Evolutionary conservation across 1,140 invertebrate genomes (phyloP).

Genomic region (Megathymus violae): DNA sequence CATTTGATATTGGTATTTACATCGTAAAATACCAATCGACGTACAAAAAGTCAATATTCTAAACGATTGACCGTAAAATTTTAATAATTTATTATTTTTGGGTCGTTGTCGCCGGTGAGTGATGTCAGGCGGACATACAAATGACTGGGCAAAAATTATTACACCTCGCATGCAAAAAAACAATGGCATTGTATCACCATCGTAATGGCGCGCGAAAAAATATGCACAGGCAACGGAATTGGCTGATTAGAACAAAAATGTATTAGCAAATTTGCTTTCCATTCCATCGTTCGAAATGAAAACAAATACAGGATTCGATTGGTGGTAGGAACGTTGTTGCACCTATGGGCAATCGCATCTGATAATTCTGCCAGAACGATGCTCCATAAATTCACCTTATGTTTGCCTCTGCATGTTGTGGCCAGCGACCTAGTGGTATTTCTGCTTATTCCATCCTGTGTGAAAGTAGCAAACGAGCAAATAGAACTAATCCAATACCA

Average conservation of each 20-base stretch:
- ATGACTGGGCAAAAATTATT: constrained; percentile 61
- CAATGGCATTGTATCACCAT: constrained; percentile 67
- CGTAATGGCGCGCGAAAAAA: constrained; percentile 64
- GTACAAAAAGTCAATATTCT: constrained; percentile 52
- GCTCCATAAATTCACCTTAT: too few species aligned
- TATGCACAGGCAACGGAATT: constrained; percentile 58
- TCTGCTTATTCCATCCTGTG: too few species aligned
- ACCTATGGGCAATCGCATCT: too few species aligned
- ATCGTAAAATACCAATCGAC: constrained; percentile 52
- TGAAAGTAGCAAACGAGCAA: too few species aligned
- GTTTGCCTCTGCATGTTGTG: too few species aligned
- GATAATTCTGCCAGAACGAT: too few species aligned
- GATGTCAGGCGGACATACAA: constrained; percentile 73
- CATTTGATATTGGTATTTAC: constrained; percentile 44
- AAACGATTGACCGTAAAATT: constrained; percentile 62
- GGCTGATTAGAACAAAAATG: constrained; percentile 35
- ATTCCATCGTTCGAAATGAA: constrained; percentile 45
- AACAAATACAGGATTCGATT: constrained; percentile 13
- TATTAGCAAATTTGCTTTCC: constrained; percentile 55
- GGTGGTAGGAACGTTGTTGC: too few species aligned
- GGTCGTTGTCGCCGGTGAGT: constrained; percentile 74
- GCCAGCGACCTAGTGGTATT: too few species aligned
- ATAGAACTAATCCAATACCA: too few species aligned
- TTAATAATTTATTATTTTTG: constrained; percentile 76
- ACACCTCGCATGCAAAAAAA: constrained; percentile 55